Percentiles rank a stretch among this genome's conserved stretches.
These are phyloP conservation scores for Pandemis heparana DNA, from an alignment of 2,888 invertebrate species.

Conservation along the genomic window DNA sequence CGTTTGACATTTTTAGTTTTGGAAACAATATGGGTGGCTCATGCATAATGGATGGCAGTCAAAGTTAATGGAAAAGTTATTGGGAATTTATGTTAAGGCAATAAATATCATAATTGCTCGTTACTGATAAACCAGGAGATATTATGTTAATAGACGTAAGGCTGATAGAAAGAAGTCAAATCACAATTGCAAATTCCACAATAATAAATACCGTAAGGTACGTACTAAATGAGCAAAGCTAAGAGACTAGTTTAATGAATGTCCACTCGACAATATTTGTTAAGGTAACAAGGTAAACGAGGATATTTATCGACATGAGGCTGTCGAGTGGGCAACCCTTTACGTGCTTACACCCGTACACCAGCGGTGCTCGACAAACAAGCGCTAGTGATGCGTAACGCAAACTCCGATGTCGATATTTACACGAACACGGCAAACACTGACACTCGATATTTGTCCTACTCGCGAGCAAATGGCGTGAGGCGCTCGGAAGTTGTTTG, in stretches of 20 bases:
- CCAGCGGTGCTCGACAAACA: slow-evolving; percentile 74
- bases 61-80: slow-evolving; percentile 71
- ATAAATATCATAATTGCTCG: slow-evolving; percentile 74
- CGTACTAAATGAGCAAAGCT: slow-evolving; percentile 30
- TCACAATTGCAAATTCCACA: slow-evolving; percentile 34
- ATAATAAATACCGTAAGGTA: slow-evolving; percentile 10
- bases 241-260: slow-evolving; percentile 56
- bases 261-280: slow-evolving; percentile 69
- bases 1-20: slow-evolving; percentile 72
- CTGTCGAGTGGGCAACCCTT: slow-evolving; percentile 80
- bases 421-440: slow-evolving; percentile 78
- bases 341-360: slow-evolving; percentile 72
- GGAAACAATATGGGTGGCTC: slow-evolving; percentile 78
- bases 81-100: slow-evolving; percentile 72
- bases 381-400: slow-evolving; percentile 84
- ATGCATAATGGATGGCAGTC: slow-evolving; percentile 73
- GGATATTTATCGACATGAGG: slow-evolving; percentile 78
- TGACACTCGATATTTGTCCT: slow-evolving; percentile 80
- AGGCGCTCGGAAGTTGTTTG: slow-evolving; percentile 68
- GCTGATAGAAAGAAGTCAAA: slow-evolving; percentile 25
- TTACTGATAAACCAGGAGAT: slow-evolving; percentile 50
- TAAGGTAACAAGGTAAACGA: slow-evolving; percentile 74
- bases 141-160: slow-evolving; percentile 39
- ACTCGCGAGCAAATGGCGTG: slow-evolving; percentile 79
- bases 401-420: slow-evolving; percentile 83